Evolutionary conservation across 2,797 vertebrate genomes (phyloP), one percentile per base, ranked within the genome.

Genomic region (Dendrocincla fuliginosa): DNA sequence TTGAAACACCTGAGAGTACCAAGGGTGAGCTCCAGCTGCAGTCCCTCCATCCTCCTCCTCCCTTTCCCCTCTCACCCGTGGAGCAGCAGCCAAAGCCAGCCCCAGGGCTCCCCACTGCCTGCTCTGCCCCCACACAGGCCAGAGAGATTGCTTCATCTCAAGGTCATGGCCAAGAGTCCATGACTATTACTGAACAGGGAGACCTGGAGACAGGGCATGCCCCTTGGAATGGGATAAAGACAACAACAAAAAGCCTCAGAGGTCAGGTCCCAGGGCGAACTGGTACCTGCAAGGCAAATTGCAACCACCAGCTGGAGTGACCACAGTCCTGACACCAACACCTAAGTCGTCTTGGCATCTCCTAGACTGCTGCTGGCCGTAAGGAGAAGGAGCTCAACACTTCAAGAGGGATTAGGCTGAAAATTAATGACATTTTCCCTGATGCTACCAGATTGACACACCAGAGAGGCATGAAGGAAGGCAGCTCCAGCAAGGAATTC

Each of bases 21-120:
- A 6, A 75, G 42, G 64, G 53, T 0, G 2, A 71, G 9, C 52
- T 77, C 56, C 60, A 70, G 74, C 44, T 4, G 0, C 60, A 60
- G 14, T 32, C 46, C 42, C 63, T 83, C 32, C 42, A 53, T 49
- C 42, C 23, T 37, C 35, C 55, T 76, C 64, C 27, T 46, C 52
- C 46, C 17, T 49, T 46, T n/a, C 37, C 9, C 28, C 16, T 3
- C 8, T 37, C 41, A 47, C 10, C 67, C 22, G 10, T 5, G 12
- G 27, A 83, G 32, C n/a, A 12, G 32, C 44, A 39, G 39, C 32
- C 3, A 1, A 12, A 2, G 2, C 42, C 28, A 49, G 22, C 41
- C 47, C 22, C 1, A 0, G 19, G 4, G n/a, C 3, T 78, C 10
- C 39, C 33, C 0, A 0, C 14, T 6, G 1, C 53, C 37, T 1